These are phyloP conservation scores for Timema podura DNA, from an alignment of 2,888 invertebrate species.

Conservation along the genomic window DNA sequence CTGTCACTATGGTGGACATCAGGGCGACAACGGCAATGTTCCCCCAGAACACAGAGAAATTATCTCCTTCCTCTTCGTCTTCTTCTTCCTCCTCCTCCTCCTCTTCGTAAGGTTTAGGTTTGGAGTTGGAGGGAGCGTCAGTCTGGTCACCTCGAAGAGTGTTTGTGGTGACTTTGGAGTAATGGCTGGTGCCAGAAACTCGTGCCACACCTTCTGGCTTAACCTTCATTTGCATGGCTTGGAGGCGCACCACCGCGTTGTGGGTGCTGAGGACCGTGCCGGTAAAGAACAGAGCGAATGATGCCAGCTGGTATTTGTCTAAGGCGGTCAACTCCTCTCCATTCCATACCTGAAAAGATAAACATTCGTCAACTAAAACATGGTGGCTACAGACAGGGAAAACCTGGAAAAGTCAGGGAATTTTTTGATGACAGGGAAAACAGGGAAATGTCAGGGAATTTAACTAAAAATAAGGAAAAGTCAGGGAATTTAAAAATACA, in stretches of 20 bases:
- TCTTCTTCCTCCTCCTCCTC: neutral
- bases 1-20: neutral
- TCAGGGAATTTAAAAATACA: too few relatives aligned
- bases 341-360: neutral
- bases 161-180: neutral
- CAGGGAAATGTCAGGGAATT: too few relatives aligned
- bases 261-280: constrained; percentile 3
- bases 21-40: neutral
- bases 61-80: neutral
- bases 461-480: too few relatives aligned
- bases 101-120: neutral
- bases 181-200: neutral
- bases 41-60: constrained; percentile 1
- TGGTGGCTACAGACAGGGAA: too few relatives aligned
- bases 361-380: too few relatives aligned
- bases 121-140: neutral
- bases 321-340: constrained; percentile 3
- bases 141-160: neutral
- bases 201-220: neutral
- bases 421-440: too few relatives aligned
- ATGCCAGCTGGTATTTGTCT: constrained; percentile 7
- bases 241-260: neutral
- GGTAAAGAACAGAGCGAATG: neutral
- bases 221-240: neutral
- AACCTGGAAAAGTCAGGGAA: too few relatives aligned